Conservation (phyloP, 2,888 invertebrate species). For the Drosophila maculinotata region DNA sequence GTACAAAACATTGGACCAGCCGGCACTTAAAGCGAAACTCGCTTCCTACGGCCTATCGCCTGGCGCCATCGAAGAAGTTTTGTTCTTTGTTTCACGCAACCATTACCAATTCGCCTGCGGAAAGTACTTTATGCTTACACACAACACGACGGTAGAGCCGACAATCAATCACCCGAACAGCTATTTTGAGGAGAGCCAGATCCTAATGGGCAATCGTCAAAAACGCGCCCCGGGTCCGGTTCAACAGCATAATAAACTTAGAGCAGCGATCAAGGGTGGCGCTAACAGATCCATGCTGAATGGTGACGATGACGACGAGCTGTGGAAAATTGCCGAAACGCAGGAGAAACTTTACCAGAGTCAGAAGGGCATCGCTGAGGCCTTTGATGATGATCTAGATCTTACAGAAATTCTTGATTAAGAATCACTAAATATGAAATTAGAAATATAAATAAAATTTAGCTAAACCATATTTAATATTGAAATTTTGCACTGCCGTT, state of each 20-base stretch:
- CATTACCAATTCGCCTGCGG: slow-evolving; percentile 96
- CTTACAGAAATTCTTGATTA: slow-evolving; percentile 78
- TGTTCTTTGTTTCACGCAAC: slow-evolving; percentile 89
- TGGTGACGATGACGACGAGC: slow-evolving; percentile 83
- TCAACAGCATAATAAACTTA: slow-evolving; percentile 42
- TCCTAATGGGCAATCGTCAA: slow-evolving; percentile 85
- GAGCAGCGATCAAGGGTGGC: slow-evolving; percentile 58
- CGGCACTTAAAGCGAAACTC: slow-evolving; percentile 90
- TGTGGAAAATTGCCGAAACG: slow-evolving; percentile 84
- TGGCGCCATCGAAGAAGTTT: slow-evolving; percentile 89
- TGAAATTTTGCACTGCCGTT: too few relatives aligned
- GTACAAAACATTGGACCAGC: slow-evolving; percentile 92
- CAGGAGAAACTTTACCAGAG: slow-evolving; percentile 77
- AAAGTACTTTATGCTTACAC: slow-evolving; percentile 92
- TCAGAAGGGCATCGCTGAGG: slow-evolving; percentile 74
- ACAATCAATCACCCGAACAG: slow-evolving; percentile 96
- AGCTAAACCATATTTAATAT: too few relatives aligned
- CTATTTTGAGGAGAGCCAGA: slow-evolving; percentile 93
- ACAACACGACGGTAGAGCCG: slow-evolving; percentile 88
- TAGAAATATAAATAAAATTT: neutral
- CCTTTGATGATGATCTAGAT: slow-evolving; percentile 83
- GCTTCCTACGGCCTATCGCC: slow-evolving; percentile 88
- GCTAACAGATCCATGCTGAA: slow-evolving; percentile 69
- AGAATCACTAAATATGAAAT: slow-evolving; percentile 9
- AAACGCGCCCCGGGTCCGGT: slow-evolving; percentile 55